Evolutionary conservation across 2,888 invertebrate species (phyloP), one percentile per base, ranked within the genome.

Genomic region (Torymus auratus): DNA sequence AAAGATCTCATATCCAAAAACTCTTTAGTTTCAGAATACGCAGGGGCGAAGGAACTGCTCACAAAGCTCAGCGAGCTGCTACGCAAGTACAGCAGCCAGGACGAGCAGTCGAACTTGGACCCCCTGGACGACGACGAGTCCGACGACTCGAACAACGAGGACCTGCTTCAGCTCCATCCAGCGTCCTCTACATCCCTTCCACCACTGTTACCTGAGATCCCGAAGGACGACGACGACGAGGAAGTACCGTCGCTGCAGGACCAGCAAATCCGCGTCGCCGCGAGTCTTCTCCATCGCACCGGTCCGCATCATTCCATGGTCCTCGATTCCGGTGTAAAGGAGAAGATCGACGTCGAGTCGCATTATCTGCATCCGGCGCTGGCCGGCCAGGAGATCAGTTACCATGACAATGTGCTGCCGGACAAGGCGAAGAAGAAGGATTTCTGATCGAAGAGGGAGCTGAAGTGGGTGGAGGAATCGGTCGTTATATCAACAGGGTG

Each of bases 311-410:
- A 93, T 53, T 92, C 93, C 41, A 89, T 93, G 85, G 92, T 93
- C 3, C 87, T 93, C 11, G 91, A 92, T 78, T 68, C 90, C 10
- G 87, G 85, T 0, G 92, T 92, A 10, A 92, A 93, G 84, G 92
- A 93, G 78, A 93, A 93, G 84, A 90, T 94, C n/a, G 93, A 93
- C 84, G 92, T 94, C 14, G 93, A 93, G 79, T 92, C 93, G 0
- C 93, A 94, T 83, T 92, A 93, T 79, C 88, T 94, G 62, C 93
- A 92, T 83, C 93, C 94, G 1, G 94, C 94, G 61, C 92, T 93
- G 62, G 93, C 93, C 77, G 94, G 94, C 0, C 92, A 93, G 61
- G 92, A 94, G 69, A 92, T 94, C 81, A 92, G 93, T 84, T 94
- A 94, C 84, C 88, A 90, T 78, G 91, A 90, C 82, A 90, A 89